Conservation (phyloP, 2,797 vertebrate genomes). For the Amblyopsis hoosieri region DNA sequence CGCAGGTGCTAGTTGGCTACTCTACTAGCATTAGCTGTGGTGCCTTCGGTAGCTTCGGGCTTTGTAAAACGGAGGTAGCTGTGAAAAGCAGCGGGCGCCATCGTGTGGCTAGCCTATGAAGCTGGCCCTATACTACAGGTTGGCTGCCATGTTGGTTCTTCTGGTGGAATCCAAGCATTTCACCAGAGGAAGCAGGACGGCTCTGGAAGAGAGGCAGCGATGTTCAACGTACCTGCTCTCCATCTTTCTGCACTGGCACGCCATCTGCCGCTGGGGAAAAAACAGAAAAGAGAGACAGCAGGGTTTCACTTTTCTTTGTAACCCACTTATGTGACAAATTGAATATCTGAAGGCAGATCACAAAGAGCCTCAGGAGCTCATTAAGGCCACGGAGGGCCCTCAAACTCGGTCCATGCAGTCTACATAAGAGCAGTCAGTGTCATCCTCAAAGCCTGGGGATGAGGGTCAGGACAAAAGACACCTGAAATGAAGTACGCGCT, state of each 20-base stretch:
- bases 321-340: background rate
- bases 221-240: conserved; percentile 88
- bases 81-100: conserved; percentile 29
- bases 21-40: conserved; percentile 46
- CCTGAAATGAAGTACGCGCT: conserved; percentile 50
- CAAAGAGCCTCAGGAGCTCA: background rate
- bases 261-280: conserved; percentile 85
- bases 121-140: conserved; percentile 26
- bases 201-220: conserved; percentile 46
- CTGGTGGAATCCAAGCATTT: conserved; percentile 36
- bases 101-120: conserved; percentile 41
- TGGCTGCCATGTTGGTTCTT: conserved; percentile 60
- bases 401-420: background rate
- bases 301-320: background rate
- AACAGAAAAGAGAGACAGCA: conserved; percentile 12
- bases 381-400: background rate
- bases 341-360: background rate
- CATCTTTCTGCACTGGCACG: conserved; percentile 95
- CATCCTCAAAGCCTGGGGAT: conserved; percentile 14
- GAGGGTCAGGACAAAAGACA: conserved; percentile 15
- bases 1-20: conserved; percentile 39
- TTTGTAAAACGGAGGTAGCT: conserved; percentile 26
- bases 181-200: conserved; percentile 43
- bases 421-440: conserved; percentile 15
- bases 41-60: conserved; percentile 32